phyloP scores from a whole-genome alignment of 2,797 vertebrate genomes.

The Neosilurus hyrtlii region DNA sequence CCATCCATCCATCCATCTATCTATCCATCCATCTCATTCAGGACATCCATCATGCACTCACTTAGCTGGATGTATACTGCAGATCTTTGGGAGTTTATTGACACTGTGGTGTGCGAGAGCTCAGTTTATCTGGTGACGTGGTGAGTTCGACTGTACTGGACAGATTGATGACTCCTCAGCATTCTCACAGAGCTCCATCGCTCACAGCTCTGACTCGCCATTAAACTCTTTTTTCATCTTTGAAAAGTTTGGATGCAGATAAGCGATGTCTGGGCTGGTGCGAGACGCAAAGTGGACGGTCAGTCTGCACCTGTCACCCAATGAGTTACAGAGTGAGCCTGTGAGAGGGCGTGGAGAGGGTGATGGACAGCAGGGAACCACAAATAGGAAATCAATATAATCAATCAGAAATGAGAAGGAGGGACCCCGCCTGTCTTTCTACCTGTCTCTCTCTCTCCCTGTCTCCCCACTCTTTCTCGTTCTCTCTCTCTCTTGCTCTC shows the following conservation, averaged over 20 bases:
- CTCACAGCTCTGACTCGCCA: background rate
- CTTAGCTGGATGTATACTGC: background rate
- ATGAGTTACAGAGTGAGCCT: conserved; percentile 27
- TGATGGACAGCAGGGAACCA: conserved; percentile 30
- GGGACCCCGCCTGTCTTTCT: background rate
- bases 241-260: conserved; percentile 1
- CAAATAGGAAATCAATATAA: conserved; percentile 23
- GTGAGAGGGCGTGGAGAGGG: background rate
- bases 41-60: background rate
- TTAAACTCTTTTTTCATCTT: conserved; percentile 2
- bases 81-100: background rate
- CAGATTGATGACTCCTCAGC: background rate
- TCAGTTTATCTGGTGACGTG: background rate
- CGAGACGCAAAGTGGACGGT: background rate
- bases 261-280: background rate
- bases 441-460: background rate
- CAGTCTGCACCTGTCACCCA: conserved; percentile 21
- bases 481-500: too few relatives aligned
- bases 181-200: background rate
- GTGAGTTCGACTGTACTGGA: background rate
- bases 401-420: conserved; percentile 10
- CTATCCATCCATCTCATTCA: background rate
- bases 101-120: background rate
- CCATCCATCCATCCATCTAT: background rate
- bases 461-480: too few relatives aligned